Evolutionary conservation across 2,888 invertebrate species (phyloP), one percentile per base, ranked within the genome.

Genomic region (Epistrophella euchroma): DNA sequence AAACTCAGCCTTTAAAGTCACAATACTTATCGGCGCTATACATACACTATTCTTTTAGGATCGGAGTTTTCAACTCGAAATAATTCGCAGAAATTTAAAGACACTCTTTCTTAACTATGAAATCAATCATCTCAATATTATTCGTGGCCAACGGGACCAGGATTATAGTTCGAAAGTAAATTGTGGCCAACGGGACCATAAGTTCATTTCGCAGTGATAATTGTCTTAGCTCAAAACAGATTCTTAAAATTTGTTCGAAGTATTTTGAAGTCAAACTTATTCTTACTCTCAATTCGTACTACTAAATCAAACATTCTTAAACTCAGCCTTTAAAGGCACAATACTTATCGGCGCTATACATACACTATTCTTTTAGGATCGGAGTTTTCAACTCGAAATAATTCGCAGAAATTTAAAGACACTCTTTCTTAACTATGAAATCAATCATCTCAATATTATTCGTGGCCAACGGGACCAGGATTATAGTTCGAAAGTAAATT

Each of bases 81-180:
- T 17, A 47, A 0, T 47, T 47, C 45, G 45, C 17, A 47, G 45
- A 19, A 47, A 47, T 19, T 47, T 17, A 47, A 47, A 6, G 3
- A 47, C 19, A 7, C 17, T 47, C 45, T 47, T 11, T 47, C 13
- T 6, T 7, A n/a, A n/a, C 19, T 19, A 22, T 22, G 17, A 19
- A 50, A 22, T 50, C 17, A n/a, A 22, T 10, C 50, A 22, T 50
- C 22, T 22, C 17, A 50, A 19, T 5, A 5, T 50, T 17, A 19
- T 50, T 50, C 17, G 11, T 19, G 50, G 50, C 50, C 19, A 50
- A 50, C 50, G 50, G 50, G 19, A 50, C 50, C 50, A 50, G 10
- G 11, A 1, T 22, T 11, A 19, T 50, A 19, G 11, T 50, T 19
- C 3, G 50, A 50, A 22, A 22, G 17, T 50, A 10, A 50, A 50